These are phyloP conservation scores for Gila robusta DNA, from an alignment of 2,797 vertebrate species.

Conservation along the genomic window DNA sequence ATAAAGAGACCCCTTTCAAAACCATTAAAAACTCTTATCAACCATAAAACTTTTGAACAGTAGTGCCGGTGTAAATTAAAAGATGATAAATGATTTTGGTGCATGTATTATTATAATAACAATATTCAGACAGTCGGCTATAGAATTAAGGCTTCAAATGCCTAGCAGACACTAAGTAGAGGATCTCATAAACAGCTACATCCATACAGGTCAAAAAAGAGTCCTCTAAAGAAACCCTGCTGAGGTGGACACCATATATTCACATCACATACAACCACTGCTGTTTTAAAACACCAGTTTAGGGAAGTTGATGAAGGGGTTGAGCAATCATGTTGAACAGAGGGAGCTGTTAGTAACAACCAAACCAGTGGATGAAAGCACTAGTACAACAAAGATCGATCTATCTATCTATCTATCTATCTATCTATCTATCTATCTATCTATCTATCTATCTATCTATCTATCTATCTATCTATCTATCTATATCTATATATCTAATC, in stretches of 20 bases:
- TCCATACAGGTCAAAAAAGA: background rate
- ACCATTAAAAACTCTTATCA: background rate
- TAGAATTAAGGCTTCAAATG: background rate
- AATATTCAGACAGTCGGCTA: background rate
- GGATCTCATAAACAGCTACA: background rate
- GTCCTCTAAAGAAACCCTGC: constrained; percentile 2
- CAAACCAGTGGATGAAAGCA: background rate
- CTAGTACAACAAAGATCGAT: background rate
- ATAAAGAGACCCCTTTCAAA: background rate
- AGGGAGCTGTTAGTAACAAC: constrained; percentile 7
- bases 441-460: background rate
- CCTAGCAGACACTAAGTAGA: background rate
- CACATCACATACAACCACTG: constrained; percentile 8
- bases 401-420: background rate
- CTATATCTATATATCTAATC: no score
- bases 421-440: background rate
- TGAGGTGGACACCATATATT: background rate
- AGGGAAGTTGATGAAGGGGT: constrained; percentile 7
- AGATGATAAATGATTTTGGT: background rate
- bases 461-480: background rate
- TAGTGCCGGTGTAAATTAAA: background rate
- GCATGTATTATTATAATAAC: background rate
- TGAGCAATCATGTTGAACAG: constrained; percentile 20
- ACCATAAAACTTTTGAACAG: background rate
- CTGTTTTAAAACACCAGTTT: constrained; percentile 18